Base-by-base conservation (phyloP, 35 echinoderm and acorn worm genomes). In the Apostichopus parvimensis region DNA sequence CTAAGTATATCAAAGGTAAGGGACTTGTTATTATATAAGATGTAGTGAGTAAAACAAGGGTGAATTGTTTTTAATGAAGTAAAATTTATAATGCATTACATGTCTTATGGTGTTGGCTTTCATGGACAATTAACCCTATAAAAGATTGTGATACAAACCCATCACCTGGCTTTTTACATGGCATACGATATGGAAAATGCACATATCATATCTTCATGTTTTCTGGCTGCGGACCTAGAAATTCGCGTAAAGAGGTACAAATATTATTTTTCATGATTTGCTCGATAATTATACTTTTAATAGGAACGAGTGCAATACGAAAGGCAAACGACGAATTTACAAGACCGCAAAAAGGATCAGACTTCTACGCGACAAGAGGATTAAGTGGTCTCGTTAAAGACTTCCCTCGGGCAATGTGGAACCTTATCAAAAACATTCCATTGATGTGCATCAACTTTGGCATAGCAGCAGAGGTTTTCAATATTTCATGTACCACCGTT, bases 381-480 rank as follows among this genome's bases (percentile, higher is more conserved):
- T 62, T 93, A 17, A 53, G 22, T 1, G 58, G 73, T 26, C 72
- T 52, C 8, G 9, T 94, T 1, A 62, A 88, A 15, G 93, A 94
- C 55, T 91, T 94, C 64, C 93, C 93, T 4, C 58, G 61, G 4
- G 93, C 93, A 9, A 59, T 94, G 62, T 70, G 77, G 57, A 90
- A 80, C 17, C 87, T 94, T 6, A 24, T 94, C 1, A 76, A 20
- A 59, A 94, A 94, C 68, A 80, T 76, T 13, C 93, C 93, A 21
- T 68, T 94, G 25, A 94, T 94, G 93, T 94, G 75, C 21, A 80
- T 94, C n/a, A 94, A 94, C 66, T 77, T 94, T 9, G 87, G 87
- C 1, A 79, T 55, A 10, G 28, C 88, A 11, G 73, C 93, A 0
- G 93, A 94, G 25, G 82, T 80, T 53, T 91, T 91, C 23, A 22